A percentile compares a stretch with the other conserved stretches of the same genome.
Evolutionary conservation across 2,888 invertebrate species (phyloP).

Genomic region (Patella depressa): DNA sequence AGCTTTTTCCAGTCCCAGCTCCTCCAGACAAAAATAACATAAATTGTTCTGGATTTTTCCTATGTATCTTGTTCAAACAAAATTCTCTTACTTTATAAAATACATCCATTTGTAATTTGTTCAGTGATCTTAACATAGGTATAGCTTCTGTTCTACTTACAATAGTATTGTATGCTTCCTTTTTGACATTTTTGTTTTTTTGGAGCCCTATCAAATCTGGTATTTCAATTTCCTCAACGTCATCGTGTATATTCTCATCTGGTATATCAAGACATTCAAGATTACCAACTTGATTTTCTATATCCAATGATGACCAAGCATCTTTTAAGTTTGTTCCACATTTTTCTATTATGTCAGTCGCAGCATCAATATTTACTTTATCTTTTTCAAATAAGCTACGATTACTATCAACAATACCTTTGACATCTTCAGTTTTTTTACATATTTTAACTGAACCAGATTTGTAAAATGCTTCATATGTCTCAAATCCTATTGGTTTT

Average conservation of each 20-base stretch:
- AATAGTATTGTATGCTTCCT: background rate
- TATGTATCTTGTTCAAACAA: too few relatives aligned
- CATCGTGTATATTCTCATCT: background rate
- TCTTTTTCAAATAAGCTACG: constrained; percentile 1
- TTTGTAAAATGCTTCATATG: constrained; percentile 1
- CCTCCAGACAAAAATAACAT: too few relatives aligned
- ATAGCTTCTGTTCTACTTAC: background rate
- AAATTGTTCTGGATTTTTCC: too few relatives aligned
- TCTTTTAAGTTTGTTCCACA: background rate
- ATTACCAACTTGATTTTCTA: constrained; percentile 8
- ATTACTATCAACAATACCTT: constrained; percentile 12
- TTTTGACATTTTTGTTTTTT: background rate
- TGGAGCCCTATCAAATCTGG: background rate
- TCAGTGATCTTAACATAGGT: constrained; percentile 17
- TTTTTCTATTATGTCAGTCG: constrained; percentile 5
- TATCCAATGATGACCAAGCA: constrained; percentile 13
- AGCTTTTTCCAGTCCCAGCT: too few relatives aligned
- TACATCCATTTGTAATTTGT: constrained; percentile 19
- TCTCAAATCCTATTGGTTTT: background rate
- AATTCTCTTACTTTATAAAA: too few relatives aligned
- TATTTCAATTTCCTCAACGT: background rate
- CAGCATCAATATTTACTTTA: background rate
- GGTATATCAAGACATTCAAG: background rate
- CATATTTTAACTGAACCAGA: background rate
- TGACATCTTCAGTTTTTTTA: background rate